Evolutionary conservation across 2,113 vertebrate genomes (phyloP).

Genomic region (Gadus macrocephalus): DNA sequence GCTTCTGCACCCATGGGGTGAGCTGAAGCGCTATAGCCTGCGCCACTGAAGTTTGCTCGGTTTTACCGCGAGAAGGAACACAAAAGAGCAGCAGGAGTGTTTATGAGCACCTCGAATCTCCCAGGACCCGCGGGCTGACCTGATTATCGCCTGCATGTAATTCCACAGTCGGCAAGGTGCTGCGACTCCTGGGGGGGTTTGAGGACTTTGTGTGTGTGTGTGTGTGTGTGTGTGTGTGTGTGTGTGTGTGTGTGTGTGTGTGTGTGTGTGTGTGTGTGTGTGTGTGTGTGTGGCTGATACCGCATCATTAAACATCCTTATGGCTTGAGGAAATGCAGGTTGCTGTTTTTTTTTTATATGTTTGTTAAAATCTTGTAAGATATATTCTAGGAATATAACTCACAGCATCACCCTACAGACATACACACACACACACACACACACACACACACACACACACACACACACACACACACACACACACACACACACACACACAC

Average conservation of each 20-base stretch:
- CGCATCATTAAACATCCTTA: conserved; percentile 71
- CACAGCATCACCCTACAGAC: conserved; percentile 59
- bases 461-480: conserved; percentile 37
- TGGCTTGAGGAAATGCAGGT: conserved; percentile 60
- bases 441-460: conserved; percentile 18
- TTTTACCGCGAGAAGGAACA: conserved; percentile 73
- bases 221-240: conserved; percentile 24
- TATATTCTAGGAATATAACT: conserved; percentile 65
- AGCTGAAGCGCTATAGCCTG: conserved; percentile 43
- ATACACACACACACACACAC: neutral
- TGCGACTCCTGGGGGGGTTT: conserved; percentile 54
- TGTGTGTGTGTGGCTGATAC: conserved; percentile 41
- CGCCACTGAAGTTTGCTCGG: conserved; percentile 54
- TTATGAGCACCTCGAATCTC: conserved; percentile 75
- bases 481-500: conserved; percentile 30
- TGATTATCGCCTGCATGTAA: conserved; percentile 78
- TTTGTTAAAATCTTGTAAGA: conserved; percentile 54
- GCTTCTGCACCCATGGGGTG: conserved; percentile 63
- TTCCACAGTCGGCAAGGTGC: conserved; percentile 74
- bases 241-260: conserved; percentile 24
- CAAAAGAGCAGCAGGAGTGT: conserved; percentile 73
- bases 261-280: neutral
- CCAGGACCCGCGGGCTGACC: conserved; percentile 71
- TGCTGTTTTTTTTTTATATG: conserved; percentile 33
- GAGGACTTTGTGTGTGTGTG: neutral